Base-by-base conservation (phyloP, 2,797 vertebrate species). In the Enteromius radiatus region DNA sequence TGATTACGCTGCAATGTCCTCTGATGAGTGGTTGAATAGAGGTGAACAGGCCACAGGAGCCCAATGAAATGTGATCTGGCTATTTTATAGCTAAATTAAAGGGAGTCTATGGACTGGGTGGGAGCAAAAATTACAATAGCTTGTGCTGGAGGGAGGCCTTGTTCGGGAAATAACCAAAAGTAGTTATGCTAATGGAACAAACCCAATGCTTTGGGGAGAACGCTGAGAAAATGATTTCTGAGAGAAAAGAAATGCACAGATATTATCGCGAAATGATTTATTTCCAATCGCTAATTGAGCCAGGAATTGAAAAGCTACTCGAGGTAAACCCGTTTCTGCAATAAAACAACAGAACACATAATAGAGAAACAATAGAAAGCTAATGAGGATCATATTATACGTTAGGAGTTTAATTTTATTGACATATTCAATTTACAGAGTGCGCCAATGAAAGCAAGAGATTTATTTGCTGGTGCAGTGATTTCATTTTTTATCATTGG, bases 31-130 rank as follows among this genome's bases (percentile, higher is more conserved):
- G 63, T 80, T 80, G 43, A 54, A 74, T 43, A 76, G 31, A 79
- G 61, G 76, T 61, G 17, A 83, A 63, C 49, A 75, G 63, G 76
- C 69, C 84, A 83, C 80, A 12, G 23, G 81, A 84, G 85, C 71
- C 81, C 45, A 83, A 77, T 84, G 86, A 88, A 87, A 90, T 87
- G n/a, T 68, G 78, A 86, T 87, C 74, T 81, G 8, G 21, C 69
- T 81, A 84, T 89, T 83, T 80, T 65, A 83, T 80, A 80, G 65
- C 64, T 76, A 68, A 80, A 83, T 68, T 85, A 75, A 54, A 78
- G 69, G 71, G 54, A 76, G 68, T 73, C 49, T 73, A 47, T 68
- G 49, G 23, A 82, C 76, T 83, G 76, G 81, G 77, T 77, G 77
- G 76, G 63, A 68, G 36, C 67, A 81, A 23, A 70, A 83, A 77